phyloP scores from a whole-genome alignment of 1,140 invertebrate genomes.

The Glossosoma conforme region DNA sequence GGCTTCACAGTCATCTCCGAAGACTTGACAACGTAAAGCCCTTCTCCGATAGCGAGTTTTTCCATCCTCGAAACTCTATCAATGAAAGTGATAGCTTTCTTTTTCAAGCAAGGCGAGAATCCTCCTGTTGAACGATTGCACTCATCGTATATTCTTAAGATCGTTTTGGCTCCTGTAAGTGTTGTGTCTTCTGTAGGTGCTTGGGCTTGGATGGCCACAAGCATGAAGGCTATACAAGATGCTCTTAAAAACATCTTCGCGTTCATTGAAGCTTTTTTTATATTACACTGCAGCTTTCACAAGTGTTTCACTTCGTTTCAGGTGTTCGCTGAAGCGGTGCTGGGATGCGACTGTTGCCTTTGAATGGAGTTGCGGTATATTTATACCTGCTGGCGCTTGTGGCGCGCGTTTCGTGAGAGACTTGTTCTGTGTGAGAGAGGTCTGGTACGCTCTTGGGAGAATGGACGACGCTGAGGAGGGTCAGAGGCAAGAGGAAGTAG shows the following conservation, averaged over 20 bases:
- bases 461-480: not conserved
- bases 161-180: conserved; percentile 49
- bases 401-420: conserved; percentile 16
- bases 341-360: conserved; percentile 18
- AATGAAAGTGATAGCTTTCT: conserved; percentile 71
- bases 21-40: conserved; percentile 59
- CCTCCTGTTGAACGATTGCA: conserved; percentile 54
- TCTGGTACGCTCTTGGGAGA: conserved; percentile 10
- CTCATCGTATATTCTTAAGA: conserved; percentile 59
- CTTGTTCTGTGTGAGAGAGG: too few relatives aligned
- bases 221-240: conserved; percentile 34
- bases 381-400: conserved; percentile 22
- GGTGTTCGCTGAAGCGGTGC: conserved; percentile 21
- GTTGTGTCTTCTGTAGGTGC: conserved; percentile 34
- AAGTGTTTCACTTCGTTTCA: conserved; percentile 1
- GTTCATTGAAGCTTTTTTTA: conserved; percentile 1
- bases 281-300: not conserved
- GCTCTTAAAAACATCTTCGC: conserved; percentile 34
- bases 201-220: conserved; percentile 26
- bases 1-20: conserved; percentile 40
- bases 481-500: not conserved
- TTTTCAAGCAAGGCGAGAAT: conserved; percentile 69
- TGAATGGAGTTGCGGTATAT: conserved; percentile 13
- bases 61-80: conserved; percentile 66
- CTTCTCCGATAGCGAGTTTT: conserved; percentile 59